Base-by-base conservation (phyloP, 2,888 invertebrate genomes). In the Arrhopalites spinosus region DNA sequence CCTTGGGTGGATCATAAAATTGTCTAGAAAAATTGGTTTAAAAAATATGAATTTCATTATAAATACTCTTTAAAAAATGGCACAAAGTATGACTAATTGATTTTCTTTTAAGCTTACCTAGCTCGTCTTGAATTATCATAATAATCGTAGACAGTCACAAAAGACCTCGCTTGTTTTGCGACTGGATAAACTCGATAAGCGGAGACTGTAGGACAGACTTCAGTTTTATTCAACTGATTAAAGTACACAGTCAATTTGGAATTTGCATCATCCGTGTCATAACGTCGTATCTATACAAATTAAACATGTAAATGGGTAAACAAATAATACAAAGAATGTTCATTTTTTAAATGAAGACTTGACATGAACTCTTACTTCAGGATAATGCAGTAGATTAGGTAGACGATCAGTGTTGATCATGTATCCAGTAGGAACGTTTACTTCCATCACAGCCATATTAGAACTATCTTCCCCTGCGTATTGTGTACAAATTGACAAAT, bases 391-490 rank as follows among this genome's bases (percentile, higher is more conserved):
- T 20, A 82, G 73, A 73, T 82, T 82, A 11, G 76, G 73, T 8
- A 82, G 77, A 64, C 77, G 68, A 53, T 82, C 91, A 80, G 90
- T 86, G 83, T 95, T 94, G 0, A 93, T 92, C 0, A 92, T 90
- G 85, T 92, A 97, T n/a, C 97, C 96, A 0, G 95, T 95, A 0
- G 96, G 95, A 76, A 97, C 87, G 78, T 90, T 90, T 0, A 96
- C 92, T 84, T 95, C 95, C 88, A 96, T 92, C 0, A 96, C 91
- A 15, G 94, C 93, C 91, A 96, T 92, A 81, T 96, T 96, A 78
- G 93, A 93, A 80, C 89, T 89, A 23, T 91, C 91, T 67, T 78
- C 80, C 13, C 80, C 81, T 29, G 74, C 70, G 79, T 70, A 85
- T 82, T 84, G 83, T 2, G 85, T 84, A 84, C 96, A 96, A 75